Base-by-base conservation (phyloP, 2,888 invertebrate species). In the Pediacus dermestoides region DNA sequence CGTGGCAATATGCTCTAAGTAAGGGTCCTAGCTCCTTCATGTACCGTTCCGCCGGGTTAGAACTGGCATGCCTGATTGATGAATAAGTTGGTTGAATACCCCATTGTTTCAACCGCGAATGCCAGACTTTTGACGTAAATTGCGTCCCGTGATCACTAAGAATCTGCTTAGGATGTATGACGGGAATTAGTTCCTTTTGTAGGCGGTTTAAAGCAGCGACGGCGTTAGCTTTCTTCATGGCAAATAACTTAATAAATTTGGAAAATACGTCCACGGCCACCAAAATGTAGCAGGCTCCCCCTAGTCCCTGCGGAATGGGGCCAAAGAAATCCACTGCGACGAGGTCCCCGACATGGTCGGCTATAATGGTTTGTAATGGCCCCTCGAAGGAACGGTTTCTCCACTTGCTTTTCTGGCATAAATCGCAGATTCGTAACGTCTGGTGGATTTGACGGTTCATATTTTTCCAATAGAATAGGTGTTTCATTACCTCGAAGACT, bases 231-330 rank as follows among this genome's bases (percentile, higher is more conserved):
- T 39, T 27, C 14, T 34, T 37, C 3, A 47, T 6, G 2, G 51
- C 37, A 28, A 50, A 56, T 3, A 56, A 16, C 26, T 35, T 39
- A 2, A 55, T 42, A 36, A 44, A 52, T 33, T 57, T 55, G 4
- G 48, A 45, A 26, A 57, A 57, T 4, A 30, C 14, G 26, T 57
- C 52, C 1, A 57, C 36, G 3, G 48, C 33, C 1, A 58, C 55
- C n/a, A 58, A 48, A 13, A 56, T 41, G 16, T 34, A 34, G 3
- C 46, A 27, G 2, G 46, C 42, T 2, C 39, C 30, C 8, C 32
- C 44, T 3, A 41, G 27, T 2, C 46, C 36, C 10, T 28, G 10
- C 2, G 53, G 53, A 44, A 42, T 10, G 1, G 42, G 42, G 4
- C 42, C 42, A n/a, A 27, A 42, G 11, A 15, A 38, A 16, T 37